Percentiles rank a stretch among this genome's conserved stretches.
Evolutionary conservation across 1,140 invertebrate species (phyloP).

Genomic region (Lepeophtheirus salmonis): DNA sequence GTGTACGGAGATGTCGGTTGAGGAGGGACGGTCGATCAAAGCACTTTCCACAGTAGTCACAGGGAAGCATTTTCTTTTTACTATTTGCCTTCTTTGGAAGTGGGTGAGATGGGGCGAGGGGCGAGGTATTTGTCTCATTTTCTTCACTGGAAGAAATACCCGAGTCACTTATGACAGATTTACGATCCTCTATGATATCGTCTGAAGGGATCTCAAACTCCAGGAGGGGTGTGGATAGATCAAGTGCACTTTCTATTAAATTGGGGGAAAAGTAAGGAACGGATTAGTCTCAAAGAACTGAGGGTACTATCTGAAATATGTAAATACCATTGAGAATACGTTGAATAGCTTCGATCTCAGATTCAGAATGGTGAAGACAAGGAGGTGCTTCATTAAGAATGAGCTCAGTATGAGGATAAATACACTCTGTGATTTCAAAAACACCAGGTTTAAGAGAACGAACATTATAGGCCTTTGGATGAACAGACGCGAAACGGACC

Average conservation of each 20-base stretch:
- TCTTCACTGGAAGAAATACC: background rate
- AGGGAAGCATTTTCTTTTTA: constrained; percentile 45
- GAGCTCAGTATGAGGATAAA: background rate
- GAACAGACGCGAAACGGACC: background rate
- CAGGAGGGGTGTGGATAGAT: background rate
- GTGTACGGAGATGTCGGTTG: constrained; percentile 27
- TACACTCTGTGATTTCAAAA: background rate
- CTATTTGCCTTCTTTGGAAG: constrained; percentile 19
- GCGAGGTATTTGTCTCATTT: background rate
- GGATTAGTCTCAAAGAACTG: too few relatives aligned
- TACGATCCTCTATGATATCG: background rate
- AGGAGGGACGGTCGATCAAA: constrained; percentile 67
- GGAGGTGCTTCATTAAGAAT: background rate
- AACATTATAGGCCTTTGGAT: background rate
- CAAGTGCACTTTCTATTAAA: background rate
- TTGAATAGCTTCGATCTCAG: background rate
- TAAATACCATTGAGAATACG: background rate
- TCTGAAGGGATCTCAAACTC: background rate
- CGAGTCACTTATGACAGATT: background rate
- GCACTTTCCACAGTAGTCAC: constrained; percentile 59
- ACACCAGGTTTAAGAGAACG: background rate
- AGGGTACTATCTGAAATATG: too few relatives aligned
- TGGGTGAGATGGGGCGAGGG: background rate
- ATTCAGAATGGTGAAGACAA: too few relatives aligned
- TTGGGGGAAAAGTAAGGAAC: too few relatives aligned